These are phyloP conservation scores for Drosophila rhopaloa DNA, from an alignment of 1,140 invertebrate species.

Conservation along the genomic window DNA sequence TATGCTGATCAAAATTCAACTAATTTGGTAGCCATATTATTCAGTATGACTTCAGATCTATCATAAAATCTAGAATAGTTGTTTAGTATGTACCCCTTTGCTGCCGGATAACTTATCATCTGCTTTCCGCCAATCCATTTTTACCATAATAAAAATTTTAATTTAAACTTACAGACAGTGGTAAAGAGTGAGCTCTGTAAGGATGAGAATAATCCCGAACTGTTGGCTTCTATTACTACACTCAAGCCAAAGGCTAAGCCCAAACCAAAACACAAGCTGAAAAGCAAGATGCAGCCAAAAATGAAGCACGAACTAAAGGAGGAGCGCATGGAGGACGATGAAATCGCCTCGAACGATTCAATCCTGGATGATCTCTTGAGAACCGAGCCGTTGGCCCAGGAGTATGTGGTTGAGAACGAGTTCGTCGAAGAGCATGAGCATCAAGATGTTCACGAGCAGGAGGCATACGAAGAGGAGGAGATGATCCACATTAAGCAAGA, in stretches of 20 bases:
- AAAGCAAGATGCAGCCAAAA: constrained; percentile 5
- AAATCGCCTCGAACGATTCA: constrained; percentile 51
- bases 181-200: constrained; percentile 10
- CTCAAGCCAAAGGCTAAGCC: neutral
- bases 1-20: too few species aligned
- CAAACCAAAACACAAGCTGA: neutral
- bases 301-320: constrained; percentile 4
- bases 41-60: too few species aligned
- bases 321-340: constrained; percentile 22
- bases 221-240: neutral
- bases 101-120: neutral
- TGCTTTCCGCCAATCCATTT: neutral
- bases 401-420: constrained; percentile 26
- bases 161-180: constrained; percentile 21
- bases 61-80: too few species aligned
- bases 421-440: neutral
- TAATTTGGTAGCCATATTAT: too few species aligned
- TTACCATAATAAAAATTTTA: neutral
- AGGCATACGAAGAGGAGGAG: constrained; percentile 5
- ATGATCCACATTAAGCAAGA: constrained; percentile 5
- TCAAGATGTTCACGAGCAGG: constrained; percentile 1
- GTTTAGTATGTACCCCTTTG: neutral
- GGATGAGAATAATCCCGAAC: neutral
- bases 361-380: constrained; percentile 66
- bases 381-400: constrained; percentile 30